Evolutionary conservation across 2,888 invertebrate species (phyloP), one percentile per base, ranked within the genome.

Genomic region (Malacosoma neustria): DNA sequence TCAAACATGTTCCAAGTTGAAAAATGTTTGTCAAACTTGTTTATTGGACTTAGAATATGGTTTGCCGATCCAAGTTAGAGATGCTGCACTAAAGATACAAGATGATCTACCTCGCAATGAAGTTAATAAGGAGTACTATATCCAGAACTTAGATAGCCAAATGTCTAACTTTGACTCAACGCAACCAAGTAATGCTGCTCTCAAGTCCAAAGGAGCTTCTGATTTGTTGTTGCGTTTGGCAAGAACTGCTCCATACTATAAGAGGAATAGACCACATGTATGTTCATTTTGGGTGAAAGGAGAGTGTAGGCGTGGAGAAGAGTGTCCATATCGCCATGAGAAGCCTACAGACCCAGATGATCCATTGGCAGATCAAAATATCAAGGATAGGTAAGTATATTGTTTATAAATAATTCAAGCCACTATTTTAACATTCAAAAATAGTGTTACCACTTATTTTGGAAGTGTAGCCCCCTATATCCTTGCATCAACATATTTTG

Each of bases 221-320:
- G 96, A 96, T 61, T 87, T 97, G 55, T 72, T 98, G 40, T 88
- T 95, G 79, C 93, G 97, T 52, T 81, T 98, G 52, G 97, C 97
- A 0, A 87, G 97, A 36, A 97, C 96, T 3, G 93, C 95, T 32
- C 98, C 98, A 0, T 98, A 98, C 72, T 98, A 98, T 72, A 97
- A 97, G 67, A 87, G 98, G 38, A 98, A 98, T 64, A 87, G 96
- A 51, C 97, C 98, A 0, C 98, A 98, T 75, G 96, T 98, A 35
- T 98, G 98, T 72, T 97, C 97, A 0, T 98, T 98, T 76, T 98
- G 97, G 95, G 97, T 98, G n/a, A 98, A 98, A 85, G 98, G 97
- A 1, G 97, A 98, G 72, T 98, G 98, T 69, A 91, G 96, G 61
- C 87, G 98, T 70, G 98, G 98, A 11, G 98, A 98, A 72, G 98